Percentiles rank a stretch among this genome's conserved stretches.
Evolutionary conservation across 1,140 invertebrate species (phyloP).

Genomic region (Drosophila bocki): DNA sequence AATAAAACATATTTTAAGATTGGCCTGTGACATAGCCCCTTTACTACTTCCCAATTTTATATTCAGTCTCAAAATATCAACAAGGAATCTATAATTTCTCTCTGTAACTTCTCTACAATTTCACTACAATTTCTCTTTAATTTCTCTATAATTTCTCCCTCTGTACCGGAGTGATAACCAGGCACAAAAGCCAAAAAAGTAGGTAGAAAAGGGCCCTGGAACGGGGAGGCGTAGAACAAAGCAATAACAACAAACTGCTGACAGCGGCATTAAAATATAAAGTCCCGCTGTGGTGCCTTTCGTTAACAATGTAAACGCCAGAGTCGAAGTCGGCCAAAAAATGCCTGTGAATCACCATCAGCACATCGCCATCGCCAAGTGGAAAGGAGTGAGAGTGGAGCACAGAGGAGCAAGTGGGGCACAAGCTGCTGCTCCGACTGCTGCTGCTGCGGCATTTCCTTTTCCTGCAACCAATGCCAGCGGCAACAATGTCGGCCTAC

Average conservation of each 20-base stretch:
- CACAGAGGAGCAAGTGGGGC: constrained; percentile 22
- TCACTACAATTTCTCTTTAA: background rate
- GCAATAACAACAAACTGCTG: constrained; percentile 82
- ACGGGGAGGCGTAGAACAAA: constrained; percentile 53
- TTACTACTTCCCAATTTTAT: too few relatives aligned
- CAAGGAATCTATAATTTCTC: background rate
- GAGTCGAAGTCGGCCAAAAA: constrained; percentile 70
- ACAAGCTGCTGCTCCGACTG: constrained; percentile 26
- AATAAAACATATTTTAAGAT: too few relatives aligned
- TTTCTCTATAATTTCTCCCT: background rate
- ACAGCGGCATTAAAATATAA: constrained; percentile 82
- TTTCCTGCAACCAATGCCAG: constrained; percentile 77
- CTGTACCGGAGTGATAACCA: constrained; percentile 38
- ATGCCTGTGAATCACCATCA: constrained; percentile 23
- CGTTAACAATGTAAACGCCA: constrained; percentile 80
- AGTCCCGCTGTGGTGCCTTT: constrained; percentile 71
- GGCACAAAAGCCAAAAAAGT: constrained; percentile 21
- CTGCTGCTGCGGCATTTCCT: constrained; percentile 77
- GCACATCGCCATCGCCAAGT: constrained; percentile 16
- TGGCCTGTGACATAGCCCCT: too few relatives aligned
- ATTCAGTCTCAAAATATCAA: background rate
- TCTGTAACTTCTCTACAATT: too few relatives aligned
- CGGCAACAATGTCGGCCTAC: constrained; percentile 82
- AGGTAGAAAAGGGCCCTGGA: constrained; percentile 1
- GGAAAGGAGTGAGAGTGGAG: constrained; percentile 12